Percentiles rank a stretch among this genome's conserved stretches.
Evolutionary conservation across 2,888 invertebrate species (phyloP).

Genomic region (Chirona hameri): DNA sequence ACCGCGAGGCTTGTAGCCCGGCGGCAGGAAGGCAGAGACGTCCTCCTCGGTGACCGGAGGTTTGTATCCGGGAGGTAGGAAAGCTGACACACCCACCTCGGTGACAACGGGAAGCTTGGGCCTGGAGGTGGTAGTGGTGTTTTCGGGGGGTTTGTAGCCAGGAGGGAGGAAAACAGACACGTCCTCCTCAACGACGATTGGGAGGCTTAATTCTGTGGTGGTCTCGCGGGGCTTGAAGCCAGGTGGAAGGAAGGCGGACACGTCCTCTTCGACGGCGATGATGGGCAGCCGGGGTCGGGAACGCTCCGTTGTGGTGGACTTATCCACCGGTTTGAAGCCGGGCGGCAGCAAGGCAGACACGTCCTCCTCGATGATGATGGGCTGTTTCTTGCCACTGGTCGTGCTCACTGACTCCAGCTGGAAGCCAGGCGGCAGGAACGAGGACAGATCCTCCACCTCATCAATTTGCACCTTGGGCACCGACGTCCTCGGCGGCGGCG

Average conservation of each 20-base stretch:
- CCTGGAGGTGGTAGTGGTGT: not conserved
- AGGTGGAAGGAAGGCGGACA: constrained; percentile 34
- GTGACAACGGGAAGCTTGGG: not conserved
- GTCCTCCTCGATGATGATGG: not conserved
- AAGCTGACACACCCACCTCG: constrained; percentile 24
- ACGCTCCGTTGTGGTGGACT: not conserved
- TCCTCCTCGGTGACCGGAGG: not conserved
- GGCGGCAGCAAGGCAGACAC: constrained; percentile 32
- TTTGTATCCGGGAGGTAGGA: constrained; percentile 35
- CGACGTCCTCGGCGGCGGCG: not conserved
- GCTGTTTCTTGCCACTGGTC: constrained; percentile 23
- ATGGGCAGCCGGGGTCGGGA: not conserved
- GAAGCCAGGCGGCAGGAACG: constrained; percentile 33
- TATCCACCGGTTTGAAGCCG: constrained; percentile 22
- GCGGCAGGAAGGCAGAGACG: constrained; percentile 26
- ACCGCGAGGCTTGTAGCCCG: not conserved
- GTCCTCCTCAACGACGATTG: constrained; percentile 29
- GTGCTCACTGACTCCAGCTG: constrained; percentile 29
- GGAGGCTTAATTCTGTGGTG: not conserved
- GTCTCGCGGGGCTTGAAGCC: constrained; percentile 34
- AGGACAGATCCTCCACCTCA: constrained; percentile 30
- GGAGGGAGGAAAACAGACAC: constrained; percentile 32
- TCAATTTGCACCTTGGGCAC: not conserved
- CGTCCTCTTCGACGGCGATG: constrained; percentile 31
- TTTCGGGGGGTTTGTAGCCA: constrained; percentile 26